Percentiles rank a stretch among this genome's conserved stretches.
Evolutionary conservation across 1,140 invertebrate species (phyloP).

Genomic region (Drosophila murphyi): DNA sequence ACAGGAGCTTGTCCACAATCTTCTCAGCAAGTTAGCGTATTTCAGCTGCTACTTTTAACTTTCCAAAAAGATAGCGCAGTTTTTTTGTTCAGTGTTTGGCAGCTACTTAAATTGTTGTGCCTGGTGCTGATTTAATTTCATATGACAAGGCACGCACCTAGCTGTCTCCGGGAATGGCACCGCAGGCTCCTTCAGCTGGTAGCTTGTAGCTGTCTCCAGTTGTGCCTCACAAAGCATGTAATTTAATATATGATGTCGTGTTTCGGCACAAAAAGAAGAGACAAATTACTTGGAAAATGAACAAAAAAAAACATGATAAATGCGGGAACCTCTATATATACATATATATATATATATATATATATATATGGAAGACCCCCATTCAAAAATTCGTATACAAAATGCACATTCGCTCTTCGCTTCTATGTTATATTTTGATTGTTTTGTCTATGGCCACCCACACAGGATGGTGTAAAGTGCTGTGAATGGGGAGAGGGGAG

Average conservation of each 20-base stretch:
- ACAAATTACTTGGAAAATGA: slow-evolving; percentile 28
- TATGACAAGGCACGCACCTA: slow-evolving; percentile 41
- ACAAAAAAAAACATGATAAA: slow-evolving; percentile 61
- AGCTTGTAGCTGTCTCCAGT: slow-evolving; percentile 55
- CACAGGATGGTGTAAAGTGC: slow-evolving; percentile 29
- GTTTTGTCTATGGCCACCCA: slow-evolving; percentile 11
- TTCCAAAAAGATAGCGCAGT: no score
- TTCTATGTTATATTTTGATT: slow-evolving; percentile 43
- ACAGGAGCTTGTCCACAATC: neutral
- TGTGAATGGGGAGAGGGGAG: slow-evolving; percentile 28
- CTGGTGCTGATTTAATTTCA: slow-evolving; percentile 37
- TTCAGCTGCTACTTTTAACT: neutral
- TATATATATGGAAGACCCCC: no score
- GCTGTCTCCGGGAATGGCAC: slow-evolving; percentile 4
- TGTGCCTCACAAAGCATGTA: slow-evolving; percentile 67
- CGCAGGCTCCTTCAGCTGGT: slow-evolving; percentile 10
- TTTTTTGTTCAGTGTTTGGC: slow-evolving; percentile 5
- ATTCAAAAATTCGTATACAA: neutral
- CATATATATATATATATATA: no score
- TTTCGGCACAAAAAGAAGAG: slow-evolving; percentile 19
- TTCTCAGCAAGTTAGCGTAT: neutral
- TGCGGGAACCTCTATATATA: slow-evolving; percentile 5
- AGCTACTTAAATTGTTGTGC: slow-evolving; percentile 40
- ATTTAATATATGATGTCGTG: slow-evolving; percentile 73
- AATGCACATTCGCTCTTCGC: slow-evolving; percentile 11